phyloP scores from a whole-genome alignment of 2,797 vertebrate species.

The Psittacula echo region DNA sequence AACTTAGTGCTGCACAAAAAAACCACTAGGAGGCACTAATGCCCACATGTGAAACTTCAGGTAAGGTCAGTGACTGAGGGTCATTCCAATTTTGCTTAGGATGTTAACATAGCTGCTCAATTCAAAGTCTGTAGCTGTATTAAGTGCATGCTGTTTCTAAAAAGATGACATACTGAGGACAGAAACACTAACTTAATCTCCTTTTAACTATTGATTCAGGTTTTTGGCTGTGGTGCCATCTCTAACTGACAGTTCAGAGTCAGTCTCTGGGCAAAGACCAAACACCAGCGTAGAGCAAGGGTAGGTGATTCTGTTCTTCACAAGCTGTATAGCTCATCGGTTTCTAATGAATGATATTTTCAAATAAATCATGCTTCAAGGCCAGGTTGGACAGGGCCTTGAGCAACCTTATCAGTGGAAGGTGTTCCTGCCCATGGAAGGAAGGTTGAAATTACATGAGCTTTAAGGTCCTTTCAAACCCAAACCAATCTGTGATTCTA shows the following conservation, averaged over 20 bases:
- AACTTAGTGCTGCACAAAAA: not conserved
- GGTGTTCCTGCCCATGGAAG: not conserved
- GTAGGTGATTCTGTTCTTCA: constrained; percentile 73
- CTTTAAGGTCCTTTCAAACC: not conserved
- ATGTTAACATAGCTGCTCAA: not conserved
- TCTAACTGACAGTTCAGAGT: constrained; percentile 96
- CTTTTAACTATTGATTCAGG: constrained; percentile 75
- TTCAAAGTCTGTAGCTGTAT: not conserved
- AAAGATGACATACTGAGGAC: accelerated
- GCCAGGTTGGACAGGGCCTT: not conserved
- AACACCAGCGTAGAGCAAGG: constrained; percentile 99
- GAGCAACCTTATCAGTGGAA: not conserved
- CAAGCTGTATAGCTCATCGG: not conserved
- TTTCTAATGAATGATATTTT: not conserved
- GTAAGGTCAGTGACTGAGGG: not conserved
- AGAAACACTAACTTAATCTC: not conserved
- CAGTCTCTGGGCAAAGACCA: constrained; percentile 95
- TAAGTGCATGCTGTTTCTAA: not conserved
- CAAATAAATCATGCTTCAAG: not conserved
- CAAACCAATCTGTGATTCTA: not conserved
- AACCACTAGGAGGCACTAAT: not conserved
- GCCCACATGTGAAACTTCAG: accelerated
- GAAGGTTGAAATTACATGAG: not conserved
- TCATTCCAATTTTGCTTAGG: accelerated
- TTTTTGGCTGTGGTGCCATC: constrained; percentile 98